Conservation (phyloP, 1,140 invertebrate genomes). For the Macrocentrus cingulum region DNA sequence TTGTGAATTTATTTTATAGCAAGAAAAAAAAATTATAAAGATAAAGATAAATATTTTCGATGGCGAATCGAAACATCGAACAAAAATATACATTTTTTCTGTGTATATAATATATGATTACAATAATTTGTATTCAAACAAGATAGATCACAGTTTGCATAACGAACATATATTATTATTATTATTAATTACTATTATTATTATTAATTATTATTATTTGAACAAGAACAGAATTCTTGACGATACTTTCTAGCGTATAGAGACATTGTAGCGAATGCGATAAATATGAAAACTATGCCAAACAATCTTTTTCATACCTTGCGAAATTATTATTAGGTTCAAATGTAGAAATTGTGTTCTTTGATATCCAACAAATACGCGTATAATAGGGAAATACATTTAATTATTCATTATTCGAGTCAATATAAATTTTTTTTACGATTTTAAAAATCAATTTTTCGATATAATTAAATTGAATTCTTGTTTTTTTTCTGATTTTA, state of each 20-base stretch:
- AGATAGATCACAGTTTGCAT: not conserved
- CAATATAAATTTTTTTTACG: too few species aligned
- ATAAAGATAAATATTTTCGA: constrained; percentile 26
- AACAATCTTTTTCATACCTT: not conserved
- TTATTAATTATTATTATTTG: too few species aligned
- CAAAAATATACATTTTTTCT: not conserved
- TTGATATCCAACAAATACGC: not conserved
- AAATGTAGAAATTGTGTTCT: constrained; percentile 1
- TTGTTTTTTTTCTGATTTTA: too few species aligned
- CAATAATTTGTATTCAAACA: not conserved
- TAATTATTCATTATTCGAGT: too few species aligned
- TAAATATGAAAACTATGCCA: not conserved
- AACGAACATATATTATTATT: too few species aligned
- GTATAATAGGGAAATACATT: too few species aligned
- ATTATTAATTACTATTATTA: too few species aligned
- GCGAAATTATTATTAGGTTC: not conserved
- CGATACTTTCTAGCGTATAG: not conserved
- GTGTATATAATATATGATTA: not conserved
- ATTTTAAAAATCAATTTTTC: too few species aligned
- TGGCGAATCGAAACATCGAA: not conserved
- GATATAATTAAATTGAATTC: too few species aligned
- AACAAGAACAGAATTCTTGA: too few species aligned
- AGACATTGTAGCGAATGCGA: not conserved
- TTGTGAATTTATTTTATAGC: constrained; percentile 50
- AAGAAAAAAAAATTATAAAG: not conserved